Evolutionary conservation across 2,113 vertebrate genomes (phyloP), one percentile per base, ranked within the genome.

Genomic region (Elaphurus davidianus): DNA sequence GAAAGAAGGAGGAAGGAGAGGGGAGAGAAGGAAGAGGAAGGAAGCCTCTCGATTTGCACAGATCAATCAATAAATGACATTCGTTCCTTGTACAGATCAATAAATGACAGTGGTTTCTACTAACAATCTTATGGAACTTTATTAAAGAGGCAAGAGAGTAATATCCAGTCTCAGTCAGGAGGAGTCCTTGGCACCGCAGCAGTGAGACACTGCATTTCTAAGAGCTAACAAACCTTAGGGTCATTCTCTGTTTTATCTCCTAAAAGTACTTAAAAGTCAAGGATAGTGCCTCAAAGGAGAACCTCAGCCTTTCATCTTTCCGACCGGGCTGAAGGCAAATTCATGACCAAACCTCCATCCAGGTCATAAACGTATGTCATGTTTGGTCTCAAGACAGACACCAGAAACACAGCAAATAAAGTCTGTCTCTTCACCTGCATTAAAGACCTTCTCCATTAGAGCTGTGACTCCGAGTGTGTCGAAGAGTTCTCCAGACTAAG

Each of bases 241-340:
- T 91, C 62, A 76, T 89, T 84, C 50, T 36, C 27, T 93, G 55
- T 74, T 67, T 96, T 54, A 52, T 40, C 55, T 47, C 79, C 30
- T 90, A 50, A 84, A 87, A 64, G 36, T 94, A 90, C 62, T 97
- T 97, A 62, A 27, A 96, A 97, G 96, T 93, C 97, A 98, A 97
- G 81, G 82, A 76, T 12, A 67, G 76, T 88, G n/a, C 54, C 57
- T 97, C 81, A 84, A 96, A 98, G 97, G 60, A 96, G 98, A 98
- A 96, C 95, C 97, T 97, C 76, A 97, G 87, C 87, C 96, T 98
- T 98, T 98, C 90, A 92, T 98, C 87, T 60, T 30, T 89, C 87
- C 30, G 30, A 43, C 82, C 36, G 45, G 60, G 92, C 97, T 97
- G 92, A 85, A 98, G 92, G 95, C 91, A 97, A 97, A 97, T 95